Base-by-base conservation (phyloP, 2,888 invertebrate species). In the Drosophila formosana region DNA sequence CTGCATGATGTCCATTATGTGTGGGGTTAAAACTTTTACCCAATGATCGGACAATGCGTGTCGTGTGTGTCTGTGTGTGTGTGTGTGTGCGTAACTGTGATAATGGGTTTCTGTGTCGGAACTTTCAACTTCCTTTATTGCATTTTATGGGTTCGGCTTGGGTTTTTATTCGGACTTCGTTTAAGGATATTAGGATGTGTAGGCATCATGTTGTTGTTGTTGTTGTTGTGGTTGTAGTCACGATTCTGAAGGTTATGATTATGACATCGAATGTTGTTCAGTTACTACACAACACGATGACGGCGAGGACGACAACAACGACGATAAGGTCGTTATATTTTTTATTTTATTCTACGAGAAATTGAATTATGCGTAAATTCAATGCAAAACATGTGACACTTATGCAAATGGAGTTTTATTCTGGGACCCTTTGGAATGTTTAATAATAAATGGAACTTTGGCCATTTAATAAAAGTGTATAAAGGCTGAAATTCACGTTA, bases 71-170 rank as follows among this genome's bases (percentile, higher is more conserved):
- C 41, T 60, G 18, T 45, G 45, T 39, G 53, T 47, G 46, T 55
- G 46, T 32, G 41, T 26, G 39, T 66, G 69, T 63, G 71, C 66
- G 76, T 72, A 77, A 88, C 86, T 86, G 86, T 89, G 87, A 86
- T 86, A 86, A 86, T 86, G 89, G 86, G 87, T 88, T 86, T 89
- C 89, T 89, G 83, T 86, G 89, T 88, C 87, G 83, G 85, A 82
- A 89, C 89, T 89, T 88, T 80, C 85, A 88, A 85, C 89, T 86
- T 89, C 79, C 87, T 86, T 86, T 88, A 86, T 86, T 89, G 90
- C 84, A 86, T 88, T 86, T 86, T 89, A 89, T 89, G 89, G 83
- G 65, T 68, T 78, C 73, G 18, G 37, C 9, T 55, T 76, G 58
- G 66, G 61, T 45, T 50, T 56, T 58, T 68, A 64, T 72, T 67